Percentiles rank a stretch among this genome's conserved stretches.
phyloP scores from a whole-genome alignment of 2,113 vertebrate genomes.

The Rafetus swinhoei region DNA sequence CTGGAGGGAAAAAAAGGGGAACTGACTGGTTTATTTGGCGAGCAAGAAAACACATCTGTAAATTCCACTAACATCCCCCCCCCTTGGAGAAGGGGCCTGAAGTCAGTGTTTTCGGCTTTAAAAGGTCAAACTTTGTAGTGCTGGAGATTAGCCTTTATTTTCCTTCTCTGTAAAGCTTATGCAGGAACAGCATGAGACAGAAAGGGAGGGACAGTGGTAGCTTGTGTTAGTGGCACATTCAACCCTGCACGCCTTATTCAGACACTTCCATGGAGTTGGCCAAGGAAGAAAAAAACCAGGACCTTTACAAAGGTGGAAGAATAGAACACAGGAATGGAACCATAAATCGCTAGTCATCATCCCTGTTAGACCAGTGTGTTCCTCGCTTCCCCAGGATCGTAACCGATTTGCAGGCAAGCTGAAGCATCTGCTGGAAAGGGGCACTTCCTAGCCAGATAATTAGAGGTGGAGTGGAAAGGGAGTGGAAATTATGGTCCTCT shows the following conservation, averaged over 20 bases:
- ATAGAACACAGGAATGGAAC: background rate
- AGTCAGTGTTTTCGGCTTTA: background rate
- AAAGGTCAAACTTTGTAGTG: background rate
- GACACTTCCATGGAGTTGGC: background rate
- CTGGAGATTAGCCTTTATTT: background rate
- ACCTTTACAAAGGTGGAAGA: background rate
- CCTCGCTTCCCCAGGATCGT: too few relatives aligned
- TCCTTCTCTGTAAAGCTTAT: background rate
- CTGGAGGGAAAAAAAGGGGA: background rate
- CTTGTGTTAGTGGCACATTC: background rate
- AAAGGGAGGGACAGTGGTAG: too few relatives aligned
- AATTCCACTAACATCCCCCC: rapidly evolving
- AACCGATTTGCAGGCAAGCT: background rate
- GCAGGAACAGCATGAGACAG: background rate
- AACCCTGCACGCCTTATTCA: rapidly evolving
- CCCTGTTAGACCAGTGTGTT: background rate
- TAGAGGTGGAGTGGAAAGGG: too few relatives aligned
- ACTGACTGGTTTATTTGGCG: background rate
- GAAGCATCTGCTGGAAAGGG: background rate
- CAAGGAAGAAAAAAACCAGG: too few relatives aligned
- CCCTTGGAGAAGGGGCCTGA: background rate
- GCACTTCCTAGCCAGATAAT: too few relatives aligned
- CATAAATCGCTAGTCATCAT: background rate
- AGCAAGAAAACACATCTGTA: background rate
- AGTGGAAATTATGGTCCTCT: background rate